Evolutionary conservation across 2,888 invertebrate genomes (phyloP).

Genomic region (Eupithecia insigniata): DNA sequence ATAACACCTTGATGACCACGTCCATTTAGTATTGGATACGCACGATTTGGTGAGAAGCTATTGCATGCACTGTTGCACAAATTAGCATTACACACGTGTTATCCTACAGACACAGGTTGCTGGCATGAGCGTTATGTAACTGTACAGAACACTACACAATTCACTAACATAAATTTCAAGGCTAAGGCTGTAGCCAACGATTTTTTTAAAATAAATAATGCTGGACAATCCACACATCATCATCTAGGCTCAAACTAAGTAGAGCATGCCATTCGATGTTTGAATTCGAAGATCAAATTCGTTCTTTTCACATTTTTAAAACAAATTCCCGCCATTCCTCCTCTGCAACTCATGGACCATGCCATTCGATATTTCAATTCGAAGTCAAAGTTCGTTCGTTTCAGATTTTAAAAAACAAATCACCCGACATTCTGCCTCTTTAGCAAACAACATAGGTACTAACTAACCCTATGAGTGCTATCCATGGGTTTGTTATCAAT

Average conservation of each 20-base stretch:
- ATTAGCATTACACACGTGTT: conserved; percentile 5
- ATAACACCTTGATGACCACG: background rate
- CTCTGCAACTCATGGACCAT: background rate
- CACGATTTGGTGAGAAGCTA: conserved; percentile 7
- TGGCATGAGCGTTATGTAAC: background rate
- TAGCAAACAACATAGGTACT: background rate
- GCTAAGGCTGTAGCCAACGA: background rate
- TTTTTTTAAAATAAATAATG: too few species aligned
- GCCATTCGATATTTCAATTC: background rate
- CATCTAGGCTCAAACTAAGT: too few species aligned
- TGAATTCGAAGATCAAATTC: background rate
- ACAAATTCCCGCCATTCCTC: background rate
- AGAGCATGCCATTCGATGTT: background rate
- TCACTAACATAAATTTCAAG: background rate
- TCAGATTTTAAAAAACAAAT: background rate
- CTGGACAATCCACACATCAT: too few species aligned
- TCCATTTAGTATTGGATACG: conserved; percentile 9
- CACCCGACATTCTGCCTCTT: background rate
- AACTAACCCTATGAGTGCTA: background rate
- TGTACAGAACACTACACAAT: background rate
- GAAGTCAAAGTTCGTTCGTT: background rate
- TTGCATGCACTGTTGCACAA: conserved; percentile 6
- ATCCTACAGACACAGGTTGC: background rate
- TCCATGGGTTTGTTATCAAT: background rate
- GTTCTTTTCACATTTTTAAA: background rate